These are phyloP conservation scores for Diplolepis rosae DNA, from an alignment of 2,888 invertebrate species.

Conservation along the genomic window DNA sequence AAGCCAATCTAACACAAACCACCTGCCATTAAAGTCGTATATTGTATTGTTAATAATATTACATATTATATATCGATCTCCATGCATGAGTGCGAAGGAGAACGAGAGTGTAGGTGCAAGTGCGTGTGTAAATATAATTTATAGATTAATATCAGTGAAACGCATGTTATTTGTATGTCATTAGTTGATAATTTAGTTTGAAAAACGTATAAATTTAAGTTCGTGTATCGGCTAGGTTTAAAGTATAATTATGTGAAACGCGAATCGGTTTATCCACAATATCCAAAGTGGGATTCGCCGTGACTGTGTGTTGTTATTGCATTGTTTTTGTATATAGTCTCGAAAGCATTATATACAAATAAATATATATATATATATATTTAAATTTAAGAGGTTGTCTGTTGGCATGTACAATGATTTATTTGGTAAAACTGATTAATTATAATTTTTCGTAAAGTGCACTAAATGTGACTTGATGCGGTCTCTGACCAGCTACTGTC, in stretches of 20 bases:
- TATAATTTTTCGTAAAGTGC: constrained; percentile 45
- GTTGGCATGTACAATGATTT: constrained; percentile 64
- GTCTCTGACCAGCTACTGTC: constrained; percentile 34
- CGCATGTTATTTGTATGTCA: constrained; percentile 45
- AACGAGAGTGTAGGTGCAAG: constrained; percentile 27
- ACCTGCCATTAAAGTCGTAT: constrained; percentile 56
- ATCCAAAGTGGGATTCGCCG: constrained; percentile 43
- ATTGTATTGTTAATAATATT: constrained; percentile 51
- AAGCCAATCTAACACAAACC: constrained; percentile 53
- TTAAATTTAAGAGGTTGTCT: constrained; percentile 64
- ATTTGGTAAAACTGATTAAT: constrained; percentile 52
- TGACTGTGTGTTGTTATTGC: constrained; percentile 60
- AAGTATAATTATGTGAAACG: constrained; percentile 14
- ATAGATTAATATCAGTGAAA: constrained; percentile 48
- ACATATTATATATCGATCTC: constrained; percentile 17
- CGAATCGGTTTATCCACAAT: constrained; percentile 29
- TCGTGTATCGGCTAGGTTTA: constrained; percentile 33
- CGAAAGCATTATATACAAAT: constrained; percentile 57
- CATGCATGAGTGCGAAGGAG: constrained; percentile 18
- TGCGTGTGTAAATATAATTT: constrained; percentile 49
- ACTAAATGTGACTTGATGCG: constrained; percentile 39
- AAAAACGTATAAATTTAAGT: constrained; percentile 29
- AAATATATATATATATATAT: too few species aligned
- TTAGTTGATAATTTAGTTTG: constrained; percentile 40
- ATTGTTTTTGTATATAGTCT: constrained; percentile 56